Base-by-base conservation (phyloP, 1,140 invertebrate genomes). In the Heliconius congener region DNA sequence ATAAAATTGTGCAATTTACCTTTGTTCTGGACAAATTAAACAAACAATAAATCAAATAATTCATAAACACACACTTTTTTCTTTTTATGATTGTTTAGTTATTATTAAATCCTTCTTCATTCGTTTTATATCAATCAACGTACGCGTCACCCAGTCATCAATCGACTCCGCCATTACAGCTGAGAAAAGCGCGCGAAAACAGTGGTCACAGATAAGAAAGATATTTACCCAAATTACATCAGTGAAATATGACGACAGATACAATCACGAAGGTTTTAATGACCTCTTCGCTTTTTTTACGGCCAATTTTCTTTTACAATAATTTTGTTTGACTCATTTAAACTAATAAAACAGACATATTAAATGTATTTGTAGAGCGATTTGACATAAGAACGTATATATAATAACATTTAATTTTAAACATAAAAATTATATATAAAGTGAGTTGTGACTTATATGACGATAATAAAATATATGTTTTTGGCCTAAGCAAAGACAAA, bases 141-240 rank as follows among this genome's bases (percentile, higher is more conserved):
- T 73, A 77, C 76, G 71, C 72, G 73, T 79, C 81, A 79, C 78
- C 75, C 70, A 77, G 74, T 75, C 76, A 85, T 85, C 83, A 83
- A 81, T 84, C 82, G 80, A 46, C 39, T 42, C 52, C 78, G 83
- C 82, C 84, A 86, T 87, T 87, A 87, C 83, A 83, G 83, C 71
- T 79, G 82, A 39, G 79, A 83, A 88, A 89, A 89, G 86, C 86
- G 87, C 87, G 87, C 83, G 86, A 88, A 88, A 87, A 81, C 85
- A 83, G 81, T 79, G 71, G 71, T 79, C 77, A 83, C 71, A 83
- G 83, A 86, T 82, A 86, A 84, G 23, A 50, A 42, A 23, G 37
- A 73, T 50, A 27, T 42, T 52, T 46, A 46, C 42, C 72, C 23
- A 73, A 46, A 66, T 66, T 66, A 71, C 71, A 71, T 71, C 71